Evolutionary conservation across 2,113 vertebrate genomes (phyloP), one percentile per base, ranked within the genome.

Genomic region (Nipponia nippon): DNA sequence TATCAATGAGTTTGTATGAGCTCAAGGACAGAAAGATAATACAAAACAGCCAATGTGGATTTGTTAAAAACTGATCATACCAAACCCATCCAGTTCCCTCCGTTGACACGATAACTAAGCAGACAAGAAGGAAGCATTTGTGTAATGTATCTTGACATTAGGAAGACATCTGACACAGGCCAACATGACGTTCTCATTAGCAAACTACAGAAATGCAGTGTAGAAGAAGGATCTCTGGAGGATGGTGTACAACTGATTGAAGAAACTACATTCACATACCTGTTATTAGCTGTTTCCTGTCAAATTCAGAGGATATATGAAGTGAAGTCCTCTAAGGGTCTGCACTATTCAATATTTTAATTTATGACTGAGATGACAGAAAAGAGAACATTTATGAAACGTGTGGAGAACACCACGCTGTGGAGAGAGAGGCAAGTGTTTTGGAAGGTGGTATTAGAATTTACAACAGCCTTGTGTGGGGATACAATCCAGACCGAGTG

Each of bases 391-490:
- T 25, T 63, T 63, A 63, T n/a, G 3, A 84, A 90, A 72, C 6
- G 13, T 2, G 6, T n/a, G 44, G 49, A 91, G 17, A 78, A 50
- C 14, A 27, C 16, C 3, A 42, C 1, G 0, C 2, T 16, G 10
- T 26, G 12, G 63, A 81, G 26, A 69, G 30, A 50, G 22, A 47
- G 14, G 16, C 9, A 87, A 81, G 27, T 10, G 17, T 56, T 71
- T 32, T 87, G 36, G 63, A 89, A 81, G 40, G 5, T 9, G 36
- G 19, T 27, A 32, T n/a, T 59, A 55, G 19, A 67, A 83, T 34
- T 46, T 42, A 27, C 23, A 76, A 16, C 4, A 91, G 10, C 7
- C 7, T 14, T 19, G 5, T 15, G 16, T 23, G 50, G 38, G 19
- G 19, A 77, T 10, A 69, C 1, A 1, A 38, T 25, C 23, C 63